A percentile compares a stretch with the other conserved stretches of the same genome.
phyloP scores from a whole-genome alignment of 2,888 invertebrate genomes.

The Drosophila mimica region DNA sequence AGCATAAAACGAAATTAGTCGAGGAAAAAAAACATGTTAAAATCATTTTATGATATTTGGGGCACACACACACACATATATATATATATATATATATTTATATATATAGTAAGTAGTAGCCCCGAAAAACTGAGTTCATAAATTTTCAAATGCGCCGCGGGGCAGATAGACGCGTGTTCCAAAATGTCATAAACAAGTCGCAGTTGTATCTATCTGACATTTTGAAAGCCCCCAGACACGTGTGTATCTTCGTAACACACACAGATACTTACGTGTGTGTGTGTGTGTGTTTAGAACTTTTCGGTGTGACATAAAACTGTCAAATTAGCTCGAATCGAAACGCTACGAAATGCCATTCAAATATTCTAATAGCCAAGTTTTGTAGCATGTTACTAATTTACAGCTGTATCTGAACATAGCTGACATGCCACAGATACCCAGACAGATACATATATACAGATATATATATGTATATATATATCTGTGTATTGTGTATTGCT shows the following conservation, averaged over 20 bases:
- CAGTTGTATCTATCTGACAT: slow-evolving; percentile 51
- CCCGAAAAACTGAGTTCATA: slow-evolving; percentile 51
- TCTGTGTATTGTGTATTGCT: background rate
- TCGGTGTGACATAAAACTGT: slow-evolving; percentile 71
- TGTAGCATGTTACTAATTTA: slow-evolving; percentile 68
- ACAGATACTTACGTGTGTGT: slow-evolving; percentile 16
- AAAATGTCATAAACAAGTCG: slow-evolving; percentile 75
- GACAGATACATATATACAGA: background rate
- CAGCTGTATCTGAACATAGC: slow-evolving; percentile 41
- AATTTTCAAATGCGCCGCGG: slow-evolving; percentile 54
- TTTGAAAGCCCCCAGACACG: slow-evolving; percentile 71
- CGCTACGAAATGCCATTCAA: slow-evolving; percentile 49
- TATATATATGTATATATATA: background rate
- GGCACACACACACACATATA: slow-evolving; percentile 13
- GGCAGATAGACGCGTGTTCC: slow-evolving; percentile 62
- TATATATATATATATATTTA: slow-evolving; percentile 5
- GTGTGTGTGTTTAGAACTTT: slow-evolving; percentile 41
- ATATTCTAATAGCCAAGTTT: slow-evolving; percentile 63
- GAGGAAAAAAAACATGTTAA: slow-evolving; percentile 64
- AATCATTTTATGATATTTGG: slow-evolving; percentile 70
- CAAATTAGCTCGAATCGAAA: slow-evolving; percentile 68
- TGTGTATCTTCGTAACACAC: slow-evolving; percentile 38
- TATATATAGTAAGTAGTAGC: slow-evolving; percentile 29
- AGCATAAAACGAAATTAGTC: slow-evolving; percentile 71
- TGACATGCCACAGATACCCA: slow-evolving; percentile 43